Conservation (phyloP, 2,888 invertebrate genomes). For the Tetheella fluctuosa region DNA sequence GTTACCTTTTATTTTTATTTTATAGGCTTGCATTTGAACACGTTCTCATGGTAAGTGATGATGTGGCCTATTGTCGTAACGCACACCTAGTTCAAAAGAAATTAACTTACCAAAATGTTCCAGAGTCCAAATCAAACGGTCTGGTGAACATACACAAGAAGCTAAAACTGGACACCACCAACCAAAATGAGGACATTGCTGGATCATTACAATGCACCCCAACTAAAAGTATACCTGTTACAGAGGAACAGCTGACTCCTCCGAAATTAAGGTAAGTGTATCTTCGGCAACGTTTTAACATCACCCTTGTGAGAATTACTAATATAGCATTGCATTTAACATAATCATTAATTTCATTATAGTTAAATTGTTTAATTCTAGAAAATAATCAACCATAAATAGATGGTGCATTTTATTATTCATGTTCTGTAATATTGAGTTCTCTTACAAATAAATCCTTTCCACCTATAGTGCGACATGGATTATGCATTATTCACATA, state of each 20-base stretch:
- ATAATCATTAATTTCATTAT: too few relatives aligned
- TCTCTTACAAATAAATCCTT: too few relatives aligned
- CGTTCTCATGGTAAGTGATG: background rate
- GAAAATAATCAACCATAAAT: background rate
- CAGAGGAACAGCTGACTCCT: slow-evolving; percentile 25
- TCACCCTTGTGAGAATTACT: background rate
- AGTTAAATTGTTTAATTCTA: background rate
- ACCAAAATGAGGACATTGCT: background rate
- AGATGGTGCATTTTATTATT: too few relatives aligned
- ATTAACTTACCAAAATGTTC: background rate
- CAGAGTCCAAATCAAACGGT: slow-evolving; percentile 35
- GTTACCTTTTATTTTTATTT: too few relatives aligned
- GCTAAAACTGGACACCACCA: slow-evolving; percentile 36
- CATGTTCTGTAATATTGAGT: too few relatives aligned
- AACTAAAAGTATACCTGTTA: background rate
- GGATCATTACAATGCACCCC: background rate
- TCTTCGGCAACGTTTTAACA: background rate
- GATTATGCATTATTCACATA: too few relatives aligned
- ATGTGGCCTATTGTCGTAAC: background rate
- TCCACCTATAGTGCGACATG: too few relatives aligned
- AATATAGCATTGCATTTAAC: too few relatives aligned
- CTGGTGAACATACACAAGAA: slow-evolving; percentile 60
- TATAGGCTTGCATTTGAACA: background rate
- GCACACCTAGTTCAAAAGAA: background rate
- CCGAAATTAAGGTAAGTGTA: slow-evolving; percentile 19